These are phyloP conservation scores for Corythaixoides concolor DNA, from an alignment of 2,113 vertebrate genomes.

Conservation along the genomic window DNA sequence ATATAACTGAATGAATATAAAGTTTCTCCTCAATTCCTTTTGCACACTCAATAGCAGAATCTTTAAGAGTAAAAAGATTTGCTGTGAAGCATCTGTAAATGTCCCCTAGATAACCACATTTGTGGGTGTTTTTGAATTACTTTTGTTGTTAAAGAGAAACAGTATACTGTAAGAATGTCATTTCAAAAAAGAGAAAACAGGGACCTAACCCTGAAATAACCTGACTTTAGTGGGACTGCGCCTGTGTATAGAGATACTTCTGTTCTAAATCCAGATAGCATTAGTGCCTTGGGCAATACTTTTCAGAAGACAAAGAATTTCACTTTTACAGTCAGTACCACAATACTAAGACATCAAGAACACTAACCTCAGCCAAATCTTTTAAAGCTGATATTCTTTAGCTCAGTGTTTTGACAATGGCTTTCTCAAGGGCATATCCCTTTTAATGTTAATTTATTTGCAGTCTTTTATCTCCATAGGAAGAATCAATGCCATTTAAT, in stretches of 20 bases:
- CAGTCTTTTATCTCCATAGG: constrained; percentile 51
- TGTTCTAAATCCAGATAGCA: background rate
- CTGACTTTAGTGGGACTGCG: background rate
- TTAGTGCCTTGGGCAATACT: background rate
- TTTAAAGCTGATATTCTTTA: constrained; percentile 24
- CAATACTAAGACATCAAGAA: constrained; percentile 26
- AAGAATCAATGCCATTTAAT: constrained; percentile 23
- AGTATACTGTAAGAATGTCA: background rate
- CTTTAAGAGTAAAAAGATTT: background rate
- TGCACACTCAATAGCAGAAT: background rate
- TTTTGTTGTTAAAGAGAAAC: background rate
- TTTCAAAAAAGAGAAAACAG: background rate
- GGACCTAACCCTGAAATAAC: background rate
- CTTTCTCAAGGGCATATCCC: constrained; percentile 53
- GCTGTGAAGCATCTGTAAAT: background rate
- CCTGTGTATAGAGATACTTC: background rate
- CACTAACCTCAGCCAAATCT: constrained; percentile 13
- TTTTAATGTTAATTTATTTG: constrained; percentile 35
- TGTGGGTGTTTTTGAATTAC: background rate
- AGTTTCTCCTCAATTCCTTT: background rate
- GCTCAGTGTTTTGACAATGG: constrained; percentile 19
- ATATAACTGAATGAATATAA: background rate
- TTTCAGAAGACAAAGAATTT: constrained; percentile 27
- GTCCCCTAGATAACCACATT: background rate
- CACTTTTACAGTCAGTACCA: background rate